Conservation (phyloP, 1,140 invertebrate genomes). For the Steinernema feltiae region DNA sequence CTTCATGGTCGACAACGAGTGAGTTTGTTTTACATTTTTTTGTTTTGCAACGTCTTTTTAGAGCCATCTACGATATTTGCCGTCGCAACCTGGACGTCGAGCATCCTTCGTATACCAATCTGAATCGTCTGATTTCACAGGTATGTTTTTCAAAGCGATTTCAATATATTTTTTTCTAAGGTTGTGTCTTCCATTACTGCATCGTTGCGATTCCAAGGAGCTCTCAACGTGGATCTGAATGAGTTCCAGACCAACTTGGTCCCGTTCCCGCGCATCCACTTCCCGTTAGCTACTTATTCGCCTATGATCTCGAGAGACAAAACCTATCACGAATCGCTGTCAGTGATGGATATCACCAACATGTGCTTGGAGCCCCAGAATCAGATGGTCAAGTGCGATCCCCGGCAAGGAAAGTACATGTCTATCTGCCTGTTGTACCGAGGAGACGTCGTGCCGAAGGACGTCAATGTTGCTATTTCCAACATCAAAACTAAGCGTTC, state of each 20-base stretch:
- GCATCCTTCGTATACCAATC: conserved; percentile 75
- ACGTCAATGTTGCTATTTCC: conserved; percentile 74
- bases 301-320: conserved; percentile 76
- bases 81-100: too few species aligned
- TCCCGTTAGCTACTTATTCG: conserved; percentile 74
- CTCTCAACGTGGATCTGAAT: conserved; percentile 75
- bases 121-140: conserved; percentile 73
- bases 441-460: conserved; percentile 70
- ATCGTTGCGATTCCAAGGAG: conserved; percentile 75
- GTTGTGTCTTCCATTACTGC: conserved; percentile 77
- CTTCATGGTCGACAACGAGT: conserved; percentile 78
- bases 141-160: background rate
- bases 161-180: conserved; percentile 30
- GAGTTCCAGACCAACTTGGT: conserved; percentile 71
- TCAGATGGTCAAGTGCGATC: conserved; percentile 70
- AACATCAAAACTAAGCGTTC: conserved; percentile 74
- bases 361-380: conserved; percentile 78
- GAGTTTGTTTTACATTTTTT: too few species aligned
- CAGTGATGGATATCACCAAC: conserved; percentile 77
- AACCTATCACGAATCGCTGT: conserved; percentile 74
- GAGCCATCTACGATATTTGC: conserved; percentile 77
- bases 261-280: too few species aligned
- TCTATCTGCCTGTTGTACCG: conserved; percentile 71
- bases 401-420: conserved; percentile 43
- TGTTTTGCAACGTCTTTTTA: too few species aligned